Evolutionary conservation across 2,888 invertebrate genomes (phyloP).

Genomic region (Acronicta psi): DNA sequence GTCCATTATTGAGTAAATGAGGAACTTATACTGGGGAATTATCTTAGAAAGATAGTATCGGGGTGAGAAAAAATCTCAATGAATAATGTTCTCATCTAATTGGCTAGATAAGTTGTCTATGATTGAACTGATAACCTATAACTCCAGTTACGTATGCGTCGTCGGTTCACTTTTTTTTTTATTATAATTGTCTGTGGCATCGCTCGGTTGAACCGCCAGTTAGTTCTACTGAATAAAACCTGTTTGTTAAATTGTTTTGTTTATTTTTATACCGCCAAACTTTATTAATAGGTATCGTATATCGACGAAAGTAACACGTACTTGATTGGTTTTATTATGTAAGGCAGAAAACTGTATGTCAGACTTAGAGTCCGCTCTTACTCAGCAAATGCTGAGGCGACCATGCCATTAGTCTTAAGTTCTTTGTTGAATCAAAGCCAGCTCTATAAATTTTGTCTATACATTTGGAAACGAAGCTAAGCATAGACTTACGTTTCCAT

Average conservation of each 20-base stretch:
- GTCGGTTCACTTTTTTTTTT: conserved; percentile 41
- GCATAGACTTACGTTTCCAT: no score
- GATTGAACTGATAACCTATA: conserved; percentile 52
- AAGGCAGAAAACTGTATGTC: background rate
- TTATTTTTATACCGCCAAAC: conserved; percentile 12
- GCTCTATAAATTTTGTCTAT: no score
- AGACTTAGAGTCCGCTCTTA: no score
- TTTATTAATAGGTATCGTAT: conserved; percentile 21
- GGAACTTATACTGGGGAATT: conserved; percentile 16
- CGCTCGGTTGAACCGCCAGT: conserved; percentile 30
- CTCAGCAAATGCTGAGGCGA: no score
- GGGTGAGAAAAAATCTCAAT: conserved; percentile 8
- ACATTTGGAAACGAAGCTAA: no score
- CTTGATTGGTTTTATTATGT: background rate
- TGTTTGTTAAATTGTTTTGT: conserved; percentile 31
- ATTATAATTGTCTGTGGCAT: conserved; percentile 23
- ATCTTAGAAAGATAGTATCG: conserved; percentile 22
- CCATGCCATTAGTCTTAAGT: no score
- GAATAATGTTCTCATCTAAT: conserved; percentile 31
- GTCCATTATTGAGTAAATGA: conserved; percentile 25
- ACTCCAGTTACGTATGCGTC: conserved; percentile 29
- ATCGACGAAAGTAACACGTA: background rate
- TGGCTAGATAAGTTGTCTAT: conserved; percentile 3
- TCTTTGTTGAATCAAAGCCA: no score
- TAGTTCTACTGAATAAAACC: conserved; percentile 20